phyloP scores from a whole-genome alignment of 2,888 invertebrate genomes.

The Heliconius hortense region DNA sequence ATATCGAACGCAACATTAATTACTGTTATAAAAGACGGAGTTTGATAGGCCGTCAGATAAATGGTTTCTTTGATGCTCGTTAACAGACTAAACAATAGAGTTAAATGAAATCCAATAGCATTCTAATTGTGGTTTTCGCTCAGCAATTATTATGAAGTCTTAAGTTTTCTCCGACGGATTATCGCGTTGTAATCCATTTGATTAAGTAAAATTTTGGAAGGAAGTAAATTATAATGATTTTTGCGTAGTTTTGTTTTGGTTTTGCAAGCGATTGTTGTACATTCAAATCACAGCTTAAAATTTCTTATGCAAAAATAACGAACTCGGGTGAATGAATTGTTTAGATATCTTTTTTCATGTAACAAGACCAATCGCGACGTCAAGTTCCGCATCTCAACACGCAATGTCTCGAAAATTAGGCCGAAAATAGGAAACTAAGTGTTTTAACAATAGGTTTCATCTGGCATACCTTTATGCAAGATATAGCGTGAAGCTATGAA shows the following conservation, averaged over 20 bases:
- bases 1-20: conserved; percentile 8
- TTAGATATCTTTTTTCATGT: too few species aligned
- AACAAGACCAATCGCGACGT: too few species aligned
- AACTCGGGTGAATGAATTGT: too few species aligned
- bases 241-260: background rate
- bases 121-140: conserved; percentile 22
- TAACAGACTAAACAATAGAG: conserved; percentile 18
- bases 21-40: background rate
- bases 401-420: too few species aligned
- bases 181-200: background rate
- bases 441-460: too few species aligned
- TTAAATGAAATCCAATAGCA: conserved; percentile 19
- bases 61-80: conserved; percentile 22
- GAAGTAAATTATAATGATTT: background rate
- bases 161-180: conserved; percentile 9
- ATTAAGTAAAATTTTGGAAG: conserved; percentile 1
- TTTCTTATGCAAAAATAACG: too few species aligned
- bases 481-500: too few species aligned
- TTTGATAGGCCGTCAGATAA: conserved; percentile 22
- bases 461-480: too few species aligned
- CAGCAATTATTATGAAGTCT: conserved; percentile 11
- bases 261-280: background rate
- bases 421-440: too few species aligned
- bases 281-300: background rate
- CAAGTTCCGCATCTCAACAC: too few species aligned